Conservation (phyloP, 1,140 invertebrate species). For the Mya arenaria region DNA sequence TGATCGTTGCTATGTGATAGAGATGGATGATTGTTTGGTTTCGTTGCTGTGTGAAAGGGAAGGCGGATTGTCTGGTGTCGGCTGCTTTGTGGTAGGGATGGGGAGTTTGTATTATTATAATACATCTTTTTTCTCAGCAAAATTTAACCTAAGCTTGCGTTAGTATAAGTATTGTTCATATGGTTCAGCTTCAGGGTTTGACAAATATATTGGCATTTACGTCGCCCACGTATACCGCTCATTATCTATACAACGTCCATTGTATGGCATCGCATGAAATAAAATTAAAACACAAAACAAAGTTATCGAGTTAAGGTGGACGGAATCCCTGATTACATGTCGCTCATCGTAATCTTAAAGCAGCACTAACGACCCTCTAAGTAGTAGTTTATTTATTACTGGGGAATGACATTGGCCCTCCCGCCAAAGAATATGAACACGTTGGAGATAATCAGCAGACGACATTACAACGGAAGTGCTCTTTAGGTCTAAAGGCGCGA, state of each 20-base stretch:
- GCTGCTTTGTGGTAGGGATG: no score
- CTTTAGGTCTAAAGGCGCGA: slow-evolving; percentile 49
- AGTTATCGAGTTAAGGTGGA: not conserved
- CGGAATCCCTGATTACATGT: slow-evolving; percentile 1
- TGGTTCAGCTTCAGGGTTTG: not conserved
- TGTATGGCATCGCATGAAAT: not conserved
- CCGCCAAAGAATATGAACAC: slow-evolving; percentile 51
- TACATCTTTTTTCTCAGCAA: no score
- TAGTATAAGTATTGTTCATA: no score
- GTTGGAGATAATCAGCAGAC: slow-evolving; percentile 55
- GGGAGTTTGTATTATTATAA: no score
- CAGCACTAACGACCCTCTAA: slow-evolving; percentile 22
- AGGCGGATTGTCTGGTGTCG: no score
- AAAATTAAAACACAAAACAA: not conserved
- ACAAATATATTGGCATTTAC: not conserved
- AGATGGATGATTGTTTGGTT: no score
- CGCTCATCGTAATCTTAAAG: slow-evolving; percentile 10
- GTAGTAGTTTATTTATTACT: slow-evolving; percentile 53
- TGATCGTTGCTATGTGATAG: no score
- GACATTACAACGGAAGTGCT: slow-evolving; percentile 54
- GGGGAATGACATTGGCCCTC: slow-evolving; percentile 34
- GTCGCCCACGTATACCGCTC: not conserved
- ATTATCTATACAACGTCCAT: not conserved
- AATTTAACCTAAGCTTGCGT: no score
- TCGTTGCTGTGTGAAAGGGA: no score